phyloP scores from a whole-genome alignment of 2,797 vertebrate genomes.

The Epinephelus coioides region DNA sequence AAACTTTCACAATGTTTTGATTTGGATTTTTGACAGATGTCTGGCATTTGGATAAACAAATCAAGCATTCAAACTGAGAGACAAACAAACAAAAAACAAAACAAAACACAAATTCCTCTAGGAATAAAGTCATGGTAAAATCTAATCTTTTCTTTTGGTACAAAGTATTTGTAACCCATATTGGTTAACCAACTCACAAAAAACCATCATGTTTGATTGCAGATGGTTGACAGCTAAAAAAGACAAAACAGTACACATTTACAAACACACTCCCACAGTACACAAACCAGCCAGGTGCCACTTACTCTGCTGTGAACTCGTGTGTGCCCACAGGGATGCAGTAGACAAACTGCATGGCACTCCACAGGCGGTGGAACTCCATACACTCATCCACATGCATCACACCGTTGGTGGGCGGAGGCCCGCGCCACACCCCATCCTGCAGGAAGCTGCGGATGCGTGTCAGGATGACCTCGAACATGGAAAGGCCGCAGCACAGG shows the following conservation, averaged over 20 bases:
- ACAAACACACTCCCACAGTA: not conserved
- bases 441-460: conserved; percentile 98
- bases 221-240: not conserved
- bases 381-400: conserved; percentile 99
- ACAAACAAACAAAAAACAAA: not conserved
- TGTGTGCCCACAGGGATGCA: conserved; percentile 98
- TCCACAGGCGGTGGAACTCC: conserved; percentile 99
- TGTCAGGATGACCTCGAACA: conserved; percentile 99
- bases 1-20: not conserved
- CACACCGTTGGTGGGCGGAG: conserved; percentile 96
- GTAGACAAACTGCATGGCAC: conserved; percentile 99
- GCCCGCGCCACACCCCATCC: conserved; percentile 96
- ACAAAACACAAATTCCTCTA: not conserved
- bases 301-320: conserved; percentile 99
- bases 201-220: not conserved
- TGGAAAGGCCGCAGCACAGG: conserved; percentile 98
- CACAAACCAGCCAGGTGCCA: conserved; percentile 14
- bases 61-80: too few relatives aligned
- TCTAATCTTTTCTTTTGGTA: not conserved
- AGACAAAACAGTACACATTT: not conserved
- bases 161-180: not conserved
- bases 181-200: not conserved
- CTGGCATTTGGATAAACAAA: not conserved
- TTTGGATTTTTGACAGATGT: not conserved
- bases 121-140: not conserved